These are phyloP conservation scores for Prinia subflava DNA, from an alignment of 2,113 vertebrate genomes.

Conservation along the genomic window DNA sequence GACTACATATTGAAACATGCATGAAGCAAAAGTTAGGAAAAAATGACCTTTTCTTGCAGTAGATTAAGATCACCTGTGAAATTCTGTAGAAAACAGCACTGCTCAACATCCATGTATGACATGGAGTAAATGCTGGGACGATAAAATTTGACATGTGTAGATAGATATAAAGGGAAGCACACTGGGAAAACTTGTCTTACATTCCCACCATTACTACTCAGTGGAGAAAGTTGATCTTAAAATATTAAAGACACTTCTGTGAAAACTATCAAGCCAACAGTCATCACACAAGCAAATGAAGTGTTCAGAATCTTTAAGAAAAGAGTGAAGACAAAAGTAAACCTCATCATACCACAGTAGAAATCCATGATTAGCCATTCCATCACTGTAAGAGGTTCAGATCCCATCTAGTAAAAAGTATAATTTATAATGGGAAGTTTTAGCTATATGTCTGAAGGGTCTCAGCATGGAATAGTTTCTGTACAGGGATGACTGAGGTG, in stretches of 20 bases:
- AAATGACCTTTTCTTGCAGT: neutral
- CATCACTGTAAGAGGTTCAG: neutral
- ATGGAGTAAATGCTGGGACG: neutral
- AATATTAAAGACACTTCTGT: neutral
- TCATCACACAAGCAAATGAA: neutral
- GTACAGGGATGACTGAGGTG: neutral
- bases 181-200: neutral
- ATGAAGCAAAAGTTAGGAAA: neutral
- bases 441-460: neutral
- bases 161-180: neutral
- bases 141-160: neutral
- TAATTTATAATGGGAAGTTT: neutral
- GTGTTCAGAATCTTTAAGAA: neutral
- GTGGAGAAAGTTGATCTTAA: neutral
- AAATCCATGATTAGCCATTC: neutral
- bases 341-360: neutral
- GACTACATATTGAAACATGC: neutral
- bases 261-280: neutral
- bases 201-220: neutral
- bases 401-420: neutral
- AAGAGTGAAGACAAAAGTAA: neutral
- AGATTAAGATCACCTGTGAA: neutral
- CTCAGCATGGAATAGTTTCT: neutral
- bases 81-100: neutral
- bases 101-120: neutral